phyloP scores from a whole-genome alignment of 2,888 invertebrate genomes.

The Meta bourneti region DNA sequence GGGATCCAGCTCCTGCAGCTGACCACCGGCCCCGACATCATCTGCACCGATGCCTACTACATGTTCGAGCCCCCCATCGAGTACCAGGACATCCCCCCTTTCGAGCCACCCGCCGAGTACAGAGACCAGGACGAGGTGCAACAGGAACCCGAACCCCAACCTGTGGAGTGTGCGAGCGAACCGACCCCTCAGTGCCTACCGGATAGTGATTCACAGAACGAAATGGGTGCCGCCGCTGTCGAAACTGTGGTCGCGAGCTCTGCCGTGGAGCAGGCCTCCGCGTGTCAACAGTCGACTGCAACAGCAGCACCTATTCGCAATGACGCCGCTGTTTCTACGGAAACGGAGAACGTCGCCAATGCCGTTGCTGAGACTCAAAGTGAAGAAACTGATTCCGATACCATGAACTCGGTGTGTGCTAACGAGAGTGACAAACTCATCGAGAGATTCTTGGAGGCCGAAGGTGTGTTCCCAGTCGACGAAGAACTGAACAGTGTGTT shows the following conservation, averaged over 20 bases:
- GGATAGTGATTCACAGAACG: not conserved
- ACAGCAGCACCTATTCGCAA: not conserved
- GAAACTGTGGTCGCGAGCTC: not conserved
- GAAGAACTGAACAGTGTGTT: conserved; percentile 73
- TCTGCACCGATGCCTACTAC: conserved; percentile 76
- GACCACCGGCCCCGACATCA: conserved; percentile 76
- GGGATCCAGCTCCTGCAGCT: conserved; percentile 77
- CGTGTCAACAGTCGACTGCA: not conserved
- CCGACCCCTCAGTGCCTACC: not conserved
- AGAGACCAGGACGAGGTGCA: conserved; percentile 69
- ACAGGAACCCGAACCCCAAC: conserved; percentile 52
- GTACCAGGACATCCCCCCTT: conserved; percentile 77
- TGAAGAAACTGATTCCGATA: not conserved
- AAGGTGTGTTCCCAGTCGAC: conserved; percentile 71
- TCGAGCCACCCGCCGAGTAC: conserved; percentile 78
- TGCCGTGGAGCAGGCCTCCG: conserved; percentile 10
- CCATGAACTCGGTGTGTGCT: not conserved
- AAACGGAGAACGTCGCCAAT: conserved; percentile 37
- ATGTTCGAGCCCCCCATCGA: conserved; percentile 78
- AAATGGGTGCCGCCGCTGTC: not conserved
- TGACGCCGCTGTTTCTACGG: conserved; percentile 43
- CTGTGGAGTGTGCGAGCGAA: not conserved
- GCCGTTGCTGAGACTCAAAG: conserved; percentile 3
- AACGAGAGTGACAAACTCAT: conserved; percentile 72
- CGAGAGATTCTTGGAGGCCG: conserved; percentile 71